Base-by-base conservation (phyloP, 1,140 invertebrate species). In the Bathynomus jamesi region DNA sequence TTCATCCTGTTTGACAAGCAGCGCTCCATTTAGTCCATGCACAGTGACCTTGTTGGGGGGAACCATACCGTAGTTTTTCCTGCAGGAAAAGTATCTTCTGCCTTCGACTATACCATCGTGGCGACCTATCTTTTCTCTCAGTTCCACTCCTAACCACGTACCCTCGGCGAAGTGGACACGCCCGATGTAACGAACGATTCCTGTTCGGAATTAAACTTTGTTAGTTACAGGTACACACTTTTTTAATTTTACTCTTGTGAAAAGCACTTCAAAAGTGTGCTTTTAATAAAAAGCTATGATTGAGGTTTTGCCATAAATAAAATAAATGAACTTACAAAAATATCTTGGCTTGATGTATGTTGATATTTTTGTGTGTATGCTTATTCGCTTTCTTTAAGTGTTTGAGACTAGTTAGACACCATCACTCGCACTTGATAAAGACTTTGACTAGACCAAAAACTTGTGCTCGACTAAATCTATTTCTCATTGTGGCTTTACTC, bases 141-240 rank as follows among this genome's bases (percentile, higher is more conserved):
- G 78, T 78, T 86, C 85, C 7, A 86, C 81, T 28, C 85, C 85
- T 7, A 86, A 78, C 85, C 85, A 87, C 3, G 83, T 78, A 4
- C 85, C 85, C 29, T 84, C 83, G 29, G 84, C 83, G 78, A 86
- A 86, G 28, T 86, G 82, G 17, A 85, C 83, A n/a, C 79, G 78
- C 61, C 85, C 85, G 69, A 85, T 83, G 73, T 84, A 85, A 68
- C 81, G 78, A n/a, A 85, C 79, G n/a, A 81, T 69, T n/a, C 79
- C 80, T 79, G 75, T 4, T 17, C 11, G 46, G n/a, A n/a, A n/a
- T n/a, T n/a, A n/a, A n/a, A n/a, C n/a, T n/a, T n/a, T n/a, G n/a
- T n/a, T n/a, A 46, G 40, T 46, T 46, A n/a, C n/a, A 11, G 40
- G 10, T 46, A n/a, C n/a, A 11, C 10, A 11, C n/a, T 10, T 46